These are phyloP conservation scores for Phaethornis superciliosus DNA, from an alignment of 2,113 vertebrate genomes.

Conservation along the genomic window DNA sequence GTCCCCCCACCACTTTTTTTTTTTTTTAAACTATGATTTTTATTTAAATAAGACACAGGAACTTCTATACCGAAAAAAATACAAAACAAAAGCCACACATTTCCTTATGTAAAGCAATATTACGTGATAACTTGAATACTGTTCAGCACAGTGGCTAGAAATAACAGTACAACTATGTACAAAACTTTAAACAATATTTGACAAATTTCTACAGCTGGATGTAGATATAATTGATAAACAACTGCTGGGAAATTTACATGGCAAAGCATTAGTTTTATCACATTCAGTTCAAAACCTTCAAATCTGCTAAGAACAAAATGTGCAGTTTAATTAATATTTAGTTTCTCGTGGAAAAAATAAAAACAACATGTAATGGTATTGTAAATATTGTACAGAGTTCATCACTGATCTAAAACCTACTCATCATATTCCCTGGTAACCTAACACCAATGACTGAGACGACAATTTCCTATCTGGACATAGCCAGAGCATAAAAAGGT, in stretches of 20 bases:
- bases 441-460: conserved; percentile 67
- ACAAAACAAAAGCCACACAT: conserved; percentile 87
- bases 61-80: conserved; percentile 88
- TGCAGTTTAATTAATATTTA: conserved; percentile 78
- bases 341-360: conserved; percentile 77
- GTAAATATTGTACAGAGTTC: conserved; percentile 73
- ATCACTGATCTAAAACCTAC: conserved; percentile 62
- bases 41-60: conserved; percentile 94
- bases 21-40: conserved; percentile 83
- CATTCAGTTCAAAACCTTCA: conserved; percentile 78
- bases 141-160: conserved; percentile 82
- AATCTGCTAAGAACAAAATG: conserved; percentile 76
- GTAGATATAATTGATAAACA: conserved; percentile 78
- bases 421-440: conserved; percentile 45
- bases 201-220: conserved; percentile 78
- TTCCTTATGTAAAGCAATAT: conserved; percentile 83
- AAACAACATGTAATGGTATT: conserved; percentile 49
- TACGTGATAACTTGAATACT: conserved; percentile 82
- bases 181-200: conserved; percentile 82
- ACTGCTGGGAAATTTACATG: conserved; percentile 78
- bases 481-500: conserved; percentile 67
- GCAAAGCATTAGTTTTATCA: conserved; percentile 78
- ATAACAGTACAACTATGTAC: conserved; percentile 82
- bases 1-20: background rate
- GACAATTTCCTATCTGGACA: conserved; percentile 53